These are phyloP conservation scores for Clamator glandarius DNA, from an alignment of 2,797 vertebrate genomes.

Conservation along the genomic window DNA sequence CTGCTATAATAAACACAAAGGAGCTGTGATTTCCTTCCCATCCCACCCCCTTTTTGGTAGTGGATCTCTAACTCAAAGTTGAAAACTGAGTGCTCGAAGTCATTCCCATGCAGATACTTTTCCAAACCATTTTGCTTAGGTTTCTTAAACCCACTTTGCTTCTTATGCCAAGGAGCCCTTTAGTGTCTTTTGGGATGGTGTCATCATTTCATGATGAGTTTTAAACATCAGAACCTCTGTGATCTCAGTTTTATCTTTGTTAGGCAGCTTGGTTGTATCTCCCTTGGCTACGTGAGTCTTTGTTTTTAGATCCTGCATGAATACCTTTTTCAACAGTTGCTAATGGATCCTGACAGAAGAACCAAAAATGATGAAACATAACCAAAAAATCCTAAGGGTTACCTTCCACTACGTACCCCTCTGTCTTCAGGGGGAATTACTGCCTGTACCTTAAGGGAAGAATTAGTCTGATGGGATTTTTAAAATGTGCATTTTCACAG, in stretches of 20 bases:
- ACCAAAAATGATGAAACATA: conserved; percentile 57
- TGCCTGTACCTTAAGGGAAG: conserved; percentile 49
- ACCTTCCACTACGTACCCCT: conserved; percentile 14
- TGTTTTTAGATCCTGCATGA: conserved; percentile 53
- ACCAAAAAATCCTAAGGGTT: conserved; percentile 68
- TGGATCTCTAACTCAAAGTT: conserved; percentile 10
- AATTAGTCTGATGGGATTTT: conserved; percentile 61
- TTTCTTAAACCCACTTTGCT: conserved; percentile 27
- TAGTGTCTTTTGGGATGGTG: conserved; percentile 46
- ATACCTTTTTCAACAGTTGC: conserved; percentile 29
- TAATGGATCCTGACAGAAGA: conserved; percentile 64
- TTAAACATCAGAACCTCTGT: conserved; percentile 58
- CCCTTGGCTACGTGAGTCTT: conserved; percentile 44
- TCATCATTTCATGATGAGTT: conserved; percentile 37
- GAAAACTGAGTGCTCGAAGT: background rate
- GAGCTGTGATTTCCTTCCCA: background rate
- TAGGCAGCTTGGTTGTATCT: conserved; percentile 13
- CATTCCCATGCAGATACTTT: background rate
- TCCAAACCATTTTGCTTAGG: conserved; percentile 11
- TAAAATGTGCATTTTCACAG: conserved; percentile 50
- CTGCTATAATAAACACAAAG: conserved; percentile 8
- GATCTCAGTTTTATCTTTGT: conserved; percentile 58
- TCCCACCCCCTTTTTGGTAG: background rate
- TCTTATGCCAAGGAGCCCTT: conserved; percentile 42
- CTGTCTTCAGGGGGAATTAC: conserved; percentile 34